Percentiles rank a stretch among this genome's conserved stretches.
phyloP scores from a whole-genome alignment of 2,797 vertebrate species.

The Decapterus maruadsi region DNA sequence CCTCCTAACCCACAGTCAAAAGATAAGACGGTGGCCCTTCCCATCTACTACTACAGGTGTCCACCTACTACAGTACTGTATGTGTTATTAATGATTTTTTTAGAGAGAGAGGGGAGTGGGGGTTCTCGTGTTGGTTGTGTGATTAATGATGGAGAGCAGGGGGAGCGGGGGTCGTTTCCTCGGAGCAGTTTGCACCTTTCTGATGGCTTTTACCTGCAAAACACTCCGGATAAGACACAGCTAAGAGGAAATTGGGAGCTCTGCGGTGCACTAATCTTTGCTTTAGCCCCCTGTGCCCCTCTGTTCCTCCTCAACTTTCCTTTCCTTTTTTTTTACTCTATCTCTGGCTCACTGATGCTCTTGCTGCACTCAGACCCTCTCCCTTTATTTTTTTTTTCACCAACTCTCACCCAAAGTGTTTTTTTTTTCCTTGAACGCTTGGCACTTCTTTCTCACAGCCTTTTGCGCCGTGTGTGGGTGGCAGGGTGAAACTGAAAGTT shows the following conservation, averaged over 20 bases:
- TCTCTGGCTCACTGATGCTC: slow-evolving; percentile 52
- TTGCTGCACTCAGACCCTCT: slow-evolving; percentile 36
- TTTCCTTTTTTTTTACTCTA: background rate
- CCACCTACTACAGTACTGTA: slow-evolving; percentile 42
- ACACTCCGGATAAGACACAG: slow-evolving; percentile 54
- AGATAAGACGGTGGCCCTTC: slow-evolving; percentile 41
- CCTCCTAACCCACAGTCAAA: slow-evolving; percentile 48
- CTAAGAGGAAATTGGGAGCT: slow-evolving; percentile 64
- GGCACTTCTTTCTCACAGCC: slow-evolving; percentile 58
- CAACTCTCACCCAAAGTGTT: slow-evolving; percentile 32
- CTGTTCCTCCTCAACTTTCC: slow-evolving; percentile 13
- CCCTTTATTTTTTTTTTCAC: slow-evolving; percentile 31
- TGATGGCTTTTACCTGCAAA: slow-evolving; percentile 55
- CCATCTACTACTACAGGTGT: slow-evolving; percentile 52
- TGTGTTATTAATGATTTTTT: slow-evolving; percentile 76
- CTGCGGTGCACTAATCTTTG: slow-evolving; percentile 70
- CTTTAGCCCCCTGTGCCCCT: slow-evolving; percentile 64
- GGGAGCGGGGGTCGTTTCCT: slow-evolving; percentile 61
- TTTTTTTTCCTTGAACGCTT: slow-evolving; percentile 34
- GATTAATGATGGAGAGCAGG: slow-evolving; percentile 76
- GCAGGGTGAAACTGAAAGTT: slow-evolving; percentile 67
- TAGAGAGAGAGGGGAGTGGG: slow-evolving; percentile 20
- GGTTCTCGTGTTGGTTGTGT: slow-evolving; percentile 64
- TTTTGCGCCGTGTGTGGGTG: slow-evolving; percentile 62
- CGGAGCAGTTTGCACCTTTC: slow-evolving; percentile 70